phyloP scores from a whole-genome alignment of 1,140 invertebrate genomes.

The Tetramorium alpestre region DNA sequence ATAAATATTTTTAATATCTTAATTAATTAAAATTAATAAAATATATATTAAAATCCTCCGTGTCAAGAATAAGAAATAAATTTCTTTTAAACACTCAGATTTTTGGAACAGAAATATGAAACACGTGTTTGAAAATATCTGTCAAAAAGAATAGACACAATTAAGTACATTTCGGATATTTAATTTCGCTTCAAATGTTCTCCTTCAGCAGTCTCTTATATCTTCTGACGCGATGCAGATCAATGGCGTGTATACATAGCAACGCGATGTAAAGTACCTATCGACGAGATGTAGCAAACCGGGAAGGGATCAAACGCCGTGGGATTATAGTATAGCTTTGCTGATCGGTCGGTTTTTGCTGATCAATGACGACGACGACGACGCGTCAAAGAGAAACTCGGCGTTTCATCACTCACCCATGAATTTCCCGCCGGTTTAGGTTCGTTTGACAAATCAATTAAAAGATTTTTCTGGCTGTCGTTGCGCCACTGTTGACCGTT shows the following conservation, averaged over 20 bases:
- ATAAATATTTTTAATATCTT: background rate
- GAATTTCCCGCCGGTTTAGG: conserved; percentile 75
- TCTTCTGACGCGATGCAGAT: background rate
- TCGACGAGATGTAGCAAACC: conserved; percentile 9
- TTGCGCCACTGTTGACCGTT: conserved; percentile 56
- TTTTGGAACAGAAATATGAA: background rate
- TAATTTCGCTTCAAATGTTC: background rate
- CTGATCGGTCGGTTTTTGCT: conserved; percentile 17
- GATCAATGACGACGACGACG: background rate
- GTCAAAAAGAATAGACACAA: background rate
- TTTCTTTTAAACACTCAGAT: background rate
- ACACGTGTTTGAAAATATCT: background rate
- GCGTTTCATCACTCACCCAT: conserved; percentile 77
- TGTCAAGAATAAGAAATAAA: background rate
- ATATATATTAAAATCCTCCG: background rate
- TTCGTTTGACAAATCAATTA: conserved; percentile 81
- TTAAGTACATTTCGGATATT: background rate
- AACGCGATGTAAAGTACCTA: background rate
- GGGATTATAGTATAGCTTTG: conserved; percentile 34
- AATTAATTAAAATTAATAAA: conserved; percentile 14
- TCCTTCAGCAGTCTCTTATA: background rate
- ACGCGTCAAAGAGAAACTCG: conserved; percentile 45
- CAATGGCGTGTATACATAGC: background rate
- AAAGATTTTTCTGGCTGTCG: conserved; percentile 76
- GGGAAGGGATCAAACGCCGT: conserved; percentile 17